These are phyloP conservation scores for Diarsia rubi DNA, from an alignment of 2,888 invertebrate genomes.

Conservation along the genomic window DNA sequence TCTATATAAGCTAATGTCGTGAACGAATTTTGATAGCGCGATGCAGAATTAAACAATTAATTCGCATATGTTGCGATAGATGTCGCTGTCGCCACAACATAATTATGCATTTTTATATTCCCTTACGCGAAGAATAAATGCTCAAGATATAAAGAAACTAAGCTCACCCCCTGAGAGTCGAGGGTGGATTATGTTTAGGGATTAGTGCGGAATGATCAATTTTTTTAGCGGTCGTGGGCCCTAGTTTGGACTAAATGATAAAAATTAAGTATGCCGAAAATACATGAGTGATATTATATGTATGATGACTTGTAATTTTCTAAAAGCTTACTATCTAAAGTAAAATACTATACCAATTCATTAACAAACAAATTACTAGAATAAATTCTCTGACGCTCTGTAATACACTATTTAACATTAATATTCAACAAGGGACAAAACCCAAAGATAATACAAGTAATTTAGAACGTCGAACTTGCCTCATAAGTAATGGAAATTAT, in stretches of 20 bases:
- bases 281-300: too few relatives aligned
- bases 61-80: too few relatives aligned
- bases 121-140: background rate
- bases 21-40: too few relatives aligned
- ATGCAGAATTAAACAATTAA: too few relatives aligned
- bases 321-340: constrained; percentile 1
- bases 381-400: constrained; percentile 18
- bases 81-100: too few relatives aligned
- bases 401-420: constrained; percentile 35
- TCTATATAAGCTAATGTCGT: too few relatives aligned
- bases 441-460: constrained; percentile 36
- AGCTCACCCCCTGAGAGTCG: too few relatives aligned
- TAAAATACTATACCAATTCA: constrained; percentile 19
- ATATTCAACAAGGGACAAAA: constrained; percentile 28
- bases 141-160: background rate
- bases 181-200: too few relatives aligned
- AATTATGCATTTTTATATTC: background rate
- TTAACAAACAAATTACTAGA: constrained; percentile 31
- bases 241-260: background rate
- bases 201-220: too few relatives aligned
- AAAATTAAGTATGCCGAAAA: background rate
- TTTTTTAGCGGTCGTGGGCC: too few relatives aligned
- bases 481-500: constrained; percentile 40
- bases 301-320: background rate
- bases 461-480: constrained; percentile 35